Evolutionary conservation across 2,888 invertebrate species (phyloP), one percentile per base, ranked within the genome.

Genomic region (Tinea pellionella): DNA sequence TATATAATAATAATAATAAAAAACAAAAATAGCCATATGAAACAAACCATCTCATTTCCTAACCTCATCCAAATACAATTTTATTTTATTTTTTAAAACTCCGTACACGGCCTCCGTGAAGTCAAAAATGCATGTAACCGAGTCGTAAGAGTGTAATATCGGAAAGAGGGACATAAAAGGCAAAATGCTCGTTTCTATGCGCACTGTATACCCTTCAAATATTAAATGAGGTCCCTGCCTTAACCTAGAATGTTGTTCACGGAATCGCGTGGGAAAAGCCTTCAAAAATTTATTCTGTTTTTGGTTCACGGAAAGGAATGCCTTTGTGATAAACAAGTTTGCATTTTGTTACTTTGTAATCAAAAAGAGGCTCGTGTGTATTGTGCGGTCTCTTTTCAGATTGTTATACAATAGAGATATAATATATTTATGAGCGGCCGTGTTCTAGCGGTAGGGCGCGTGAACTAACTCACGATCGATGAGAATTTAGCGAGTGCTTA

Each of bases 201-300:
- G 57, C 32, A 15, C 32, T 32, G 57, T 57, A 30, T 13, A 32
- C 57, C 57, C 16, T 57, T 57, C 57, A 57, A 57, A 57, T 57
- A 57, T 57, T 57, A 57, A 57, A 57, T 57, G 32, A 29, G 57
- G 16, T 57, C 55, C 55, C 29, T 57, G 30, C 57, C 24, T 47
- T 47, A 47, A 47, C 47, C 47, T 47, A 13, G 47, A 47, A 47
- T 47, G 47, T 47, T 16, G 9, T 47, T 47, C 47, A 16, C 47
- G 16, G 47, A 47, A 47, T 47, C 47, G 47, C 47, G 37, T 9
- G 37, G 37, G 37, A 37, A 37, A 37, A 37, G n/a, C 4, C 37
- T 9, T 37, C 37, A 37, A 37, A 37, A 37, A 37, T 37, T 37
- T 37, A 37, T 37, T 12, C 37, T n/a, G 37, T 37, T 37, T 37